Evolutionary conservation across 2,113 vertebrate species (phyloP), one percentile per base, ranked within the genome.

Genomic region (Terrapene triunguis): DNA sequence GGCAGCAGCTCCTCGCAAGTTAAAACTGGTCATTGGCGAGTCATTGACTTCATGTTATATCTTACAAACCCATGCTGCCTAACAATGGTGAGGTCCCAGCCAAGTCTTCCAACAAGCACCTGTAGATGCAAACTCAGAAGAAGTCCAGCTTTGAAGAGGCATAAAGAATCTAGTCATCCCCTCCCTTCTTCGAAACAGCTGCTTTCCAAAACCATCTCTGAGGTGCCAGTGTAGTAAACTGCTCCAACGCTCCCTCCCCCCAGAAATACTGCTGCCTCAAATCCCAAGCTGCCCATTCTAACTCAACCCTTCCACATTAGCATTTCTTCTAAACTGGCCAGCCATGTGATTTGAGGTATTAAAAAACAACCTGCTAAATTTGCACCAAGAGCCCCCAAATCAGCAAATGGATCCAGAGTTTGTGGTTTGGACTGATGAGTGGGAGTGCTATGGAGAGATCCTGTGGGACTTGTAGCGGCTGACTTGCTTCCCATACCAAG

Each of bases 391-490:
- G 99, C 98, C 51, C 99, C 99, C 44, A 99, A 96, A 97, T 99
- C 99, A 79, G 99, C 99, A 57, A 99, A 99, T 1, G 99, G 99
- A 98, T 99, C 99, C 97, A 99, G 96, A 19, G 98, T 99, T 98
- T 99, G 99, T 81, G 99, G 99, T 97, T 99, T 99, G 95, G 97
- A 94, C 90, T 99, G 99, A 97, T 99, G 99, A n/a, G 99, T 99
- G 24, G 99, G 99, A 69, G 99, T 99, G 95, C 98, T 99, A 51
- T 99, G 99, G 2, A 98, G 98, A 19, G 99, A 99, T 84, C 99
- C 98, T 2, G 99, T 99, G n/a, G 99, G 99, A 96, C 99, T 99
- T 57, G 99, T 99, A 84, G 99, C 99, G 72, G 99, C 99, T 47
- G 99, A 99, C 74, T 98, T 99, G 84, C 99, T 99, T 92, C 99